Evolutionary conservation across 2,888 invertebrate species (phyloP).

Genomic region (Anoplius nigerrimus): DNA sequence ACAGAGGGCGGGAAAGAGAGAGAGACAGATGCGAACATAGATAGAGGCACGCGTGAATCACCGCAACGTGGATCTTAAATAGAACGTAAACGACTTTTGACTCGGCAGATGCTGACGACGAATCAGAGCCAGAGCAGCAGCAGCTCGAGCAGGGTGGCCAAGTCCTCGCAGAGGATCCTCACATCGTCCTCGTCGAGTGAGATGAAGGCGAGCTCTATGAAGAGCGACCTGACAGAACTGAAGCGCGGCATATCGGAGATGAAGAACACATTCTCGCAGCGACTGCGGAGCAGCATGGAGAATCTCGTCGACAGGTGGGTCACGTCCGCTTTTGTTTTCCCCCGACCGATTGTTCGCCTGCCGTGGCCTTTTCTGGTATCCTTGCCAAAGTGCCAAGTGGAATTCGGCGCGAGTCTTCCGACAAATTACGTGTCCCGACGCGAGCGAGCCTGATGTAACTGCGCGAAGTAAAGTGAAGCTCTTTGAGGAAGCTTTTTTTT

Average conservation of each 20-base stretch:
- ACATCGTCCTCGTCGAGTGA: slow-evolving; percentile 78
- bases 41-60: slow-evolving; percentile 46
- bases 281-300: slow-evolving; percentile 85
- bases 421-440: no score
- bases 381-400: no score
- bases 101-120: slow-evolving; percentile 71
- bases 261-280: slow-evolving; percentile 80
- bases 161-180: slow-evolving; percentile 78
- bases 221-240: slow-evolving; percentile 86
- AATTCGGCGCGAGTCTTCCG: no score
- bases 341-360: neutral
- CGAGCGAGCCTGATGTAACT: no score
- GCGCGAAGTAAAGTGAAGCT: no score
- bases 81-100: slow-evolving; percentile 63
- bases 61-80: slow-evolving; percentile 62
- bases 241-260: slow-evolving; percentile 92
- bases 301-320: slow-evolving; percentile 84
- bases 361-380: no score
- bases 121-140: slow-evolving; percentile 77
- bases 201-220: slow-evolving; percentile 89
- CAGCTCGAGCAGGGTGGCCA: slow-evolving; percentile 76
- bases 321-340: neutral
- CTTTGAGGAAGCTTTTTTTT: no score
- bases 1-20: slow-evolving; percentile 1
- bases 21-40: slow-evolving; percentile 11